Evolutionary conservation across 2,888 invertebrate species (phyloP).

Genomic region (Rhagophthalmus giganteus): DNA sequence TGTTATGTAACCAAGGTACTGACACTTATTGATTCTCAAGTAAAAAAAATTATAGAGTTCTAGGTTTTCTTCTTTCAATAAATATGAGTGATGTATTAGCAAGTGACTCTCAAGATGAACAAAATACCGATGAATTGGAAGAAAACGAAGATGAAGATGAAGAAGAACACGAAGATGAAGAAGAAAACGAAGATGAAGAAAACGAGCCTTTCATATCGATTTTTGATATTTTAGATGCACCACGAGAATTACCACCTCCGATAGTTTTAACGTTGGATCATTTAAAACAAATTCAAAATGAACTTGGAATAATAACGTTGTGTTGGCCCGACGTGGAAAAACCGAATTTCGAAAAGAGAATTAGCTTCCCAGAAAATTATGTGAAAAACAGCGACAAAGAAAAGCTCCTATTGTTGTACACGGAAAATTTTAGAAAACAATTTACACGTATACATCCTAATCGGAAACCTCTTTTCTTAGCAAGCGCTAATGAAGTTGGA

Average conservation of each 20-base stretch:
- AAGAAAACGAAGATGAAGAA: conserved; percentile 39
- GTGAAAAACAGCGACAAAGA: conserved; percentile 70
- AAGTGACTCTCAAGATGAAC: conserved; percentile 3
- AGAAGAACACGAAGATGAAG: conserved; percentile 11
- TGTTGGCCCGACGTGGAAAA: conserved; percentile 65
- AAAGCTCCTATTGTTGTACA: conserved; percentile 69
- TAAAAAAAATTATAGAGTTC: too few relatives aligned
- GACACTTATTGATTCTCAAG: too few relatives aligned
- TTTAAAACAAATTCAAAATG: conserved; percentile 63
- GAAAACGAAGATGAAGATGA: conserved; percentile 6
- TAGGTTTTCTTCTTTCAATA: too few relatives aligned
- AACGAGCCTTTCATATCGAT: conserved; percentile 43
- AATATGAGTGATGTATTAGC: not conserved
- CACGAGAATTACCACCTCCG: conserved; percentile 46
- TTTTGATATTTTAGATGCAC: conserved; percentile 48
- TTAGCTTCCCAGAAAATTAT: conserved; percentile 67
- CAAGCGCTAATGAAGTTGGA: conserved; percentile 75
- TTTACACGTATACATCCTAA: conserved; percentile 62
- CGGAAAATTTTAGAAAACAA: conserved; percentile 78
- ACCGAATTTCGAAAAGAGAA: conserved; percentile 62
- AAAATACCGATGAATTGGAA: conserved; percentile 1
- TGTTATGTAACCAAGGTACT: too few relatives aligned
- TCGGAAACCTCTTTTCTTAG: conserved; percentile 69
- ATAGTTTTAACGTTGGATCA: conserved; percentile 56
- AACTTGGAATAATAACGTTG: conserved; percentile 63